phyloP scores from a whole-genome alignment of 2,888 invertebrate genomes.

The Elegia similella region DNA sequence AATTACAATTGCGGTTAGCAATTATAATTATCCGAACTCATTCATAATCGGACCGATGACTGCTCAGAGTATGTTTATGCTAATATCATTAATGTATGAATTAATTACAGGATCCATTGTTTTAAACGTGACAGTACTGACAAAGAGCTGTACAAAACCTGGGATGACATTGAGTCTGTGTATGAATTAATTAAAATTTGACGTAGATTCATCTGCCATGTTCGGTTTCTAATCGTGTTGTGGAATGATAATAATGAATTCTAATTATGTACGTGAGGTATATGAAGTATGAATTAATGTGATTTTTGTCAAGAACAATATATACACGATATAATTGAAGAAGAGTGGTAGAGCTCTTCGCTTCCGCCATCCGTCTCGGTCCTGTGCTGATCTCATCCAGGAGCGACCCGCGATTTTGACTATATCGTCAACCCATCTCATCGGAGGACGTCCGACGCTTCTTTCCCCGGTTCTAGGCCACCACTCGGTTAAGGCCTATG shows the following conservation, averaged over 20 bases:
- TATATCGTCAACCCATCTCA: too few species aligned
- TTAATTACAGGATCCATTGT: neutral
- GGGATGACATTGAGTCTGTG: conserved; percentile 1
- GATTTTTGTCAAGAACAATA: too few species aligned
- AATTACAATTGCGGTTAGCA: neutral
- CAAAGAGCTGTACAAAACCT: conserved; percentile 2
- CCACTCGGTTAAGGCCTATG: too few species aligned
- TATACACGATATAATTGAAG: too few species aligned
- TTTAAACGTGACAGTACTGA: neutral
- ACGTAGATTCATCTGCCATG: neutral
- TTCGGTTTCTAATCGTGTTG: neutral
- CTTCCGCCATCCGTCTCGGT: too few species aligned
- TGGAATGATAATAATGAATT: neutral
- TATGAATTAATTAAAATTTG: neutral
- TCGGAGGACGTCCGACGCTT: too few species aligned
- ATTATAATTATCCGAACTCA: conserved; percentile 1
- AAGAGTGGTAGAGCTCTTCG: too few species aligned
- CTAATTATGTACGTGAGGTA: too few species aligned
- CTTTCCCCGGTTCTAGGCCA: too few species aligned
- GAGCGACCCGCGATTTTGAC: too few species aligned
- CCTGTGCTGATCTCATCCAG: too few species aligned
- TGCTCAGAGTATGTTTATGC: conserved; percentile 9
- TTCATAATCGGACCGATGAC: neutral
- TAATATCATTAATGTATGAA: conserved; percentile 1
- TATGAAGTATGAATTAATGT: too few species aligned